Evolutionary conservation across 2,888 invertebrate species (phyloP), one percentile per base, ranked within the genome.

Genomic region (Ecliptopera silaceata): DNA sequence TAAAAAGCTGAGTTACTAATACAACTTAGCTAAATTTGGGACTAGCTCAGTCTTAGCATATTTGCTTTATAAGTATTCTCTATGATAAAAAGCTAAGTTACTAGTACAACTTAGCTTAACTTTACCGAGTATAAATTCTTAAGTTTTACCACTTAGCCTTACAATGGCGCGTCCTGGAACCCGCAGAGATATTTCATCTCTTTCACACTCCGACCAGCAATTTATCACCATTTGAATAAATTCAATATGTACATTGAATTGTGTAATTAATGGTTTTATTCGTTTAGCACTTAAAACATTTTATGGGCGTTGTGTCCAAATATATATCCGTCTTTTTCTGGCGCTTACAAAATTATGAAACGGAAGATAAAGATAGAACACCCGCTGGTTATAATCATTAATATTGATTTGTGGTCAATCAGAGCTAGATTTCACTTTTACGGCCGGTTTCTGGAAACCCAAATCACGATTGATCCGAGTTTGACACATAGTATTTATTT

Each of bases 401-500:
- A 92, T 92, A 91, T 91, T 92, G 91, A 92, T 92, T 92, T 92
- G 91, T 91, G 91, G 92, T 91, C 91, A 92, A 92, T 92, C 91
- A 91, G 86, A 88, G 86, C 80, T 82, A 71, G 86, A 88, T 91
- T 90, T 89, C 84, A 87, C 87, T 90, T 89, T 90, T 88, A n/a
- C n/a, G n/a, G n/a, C n/a, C n/a, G n/a, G n/a, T n/a, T n/a, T n/a
- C n/a, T n/a, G n/a, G n/a, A n/a, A n/a, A n/a, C n/a, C n/a, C n/a
- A n/a, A n/a, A n/a, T n/a, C n/a, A n/a, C n/a, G n/a, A n/a, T n/a
- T n/a, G n/a, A n/a, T n/a, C n/a, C n/a, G n/a, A n/a, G n/a, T n/a
- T n/a, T n/a, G n/a, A n/a, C n/a, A n/a, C n/a, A n/a, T n/a, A n/a
- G n/a, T n/a, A n/a, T n/a, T n/a, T n/a, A n/a, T n/a, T n/a, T n/a